phyloP scores from a whole-genome alignment of 23 tunicate genomes.

The Trididemnum clinides region DNA sequence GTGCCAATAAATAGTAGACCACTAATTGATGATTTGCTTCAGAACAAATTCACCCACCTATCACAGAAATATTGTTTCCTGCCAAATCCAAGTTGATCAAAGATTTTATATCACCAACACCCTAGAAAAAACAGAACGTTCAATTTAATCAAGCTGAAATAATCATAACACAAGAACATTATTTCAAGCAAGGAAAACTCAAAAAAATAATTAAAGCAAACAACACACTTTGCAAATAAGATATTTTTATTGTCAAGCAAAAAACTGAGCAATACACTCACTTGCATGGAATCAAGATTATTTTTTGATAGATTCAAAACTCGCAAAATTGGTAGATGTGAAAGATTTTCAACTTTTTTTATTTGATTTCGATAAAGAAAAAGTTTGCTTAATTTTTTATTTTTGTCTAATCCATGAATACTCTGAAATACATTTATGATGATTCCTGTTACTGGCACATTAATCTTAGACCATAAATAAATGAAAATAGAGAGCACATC shows the following conservation, averaged over 20 bases:
- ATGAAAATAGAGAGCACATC: no score
- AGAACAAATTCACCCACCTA: constrained; percentile 49
- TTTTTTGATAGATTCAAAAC: constrained; percentile 73
- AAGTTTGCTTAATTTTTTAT: constrained; percentile 61
- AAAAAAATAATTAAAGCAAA: not conserved
- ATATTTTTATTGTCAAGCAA: no score
- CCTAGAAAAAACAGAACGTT: constrained; percentile 45
- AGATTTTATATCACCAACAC: constrained; percentile 55
- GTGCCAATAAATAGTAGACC: no score
- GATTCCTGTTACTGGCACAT: no score
- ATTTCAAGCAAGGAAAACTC: not conserved
- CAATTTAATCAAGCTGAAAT: no score
- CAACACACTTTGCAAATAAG: no score
- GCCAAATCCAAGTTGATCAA: constrained; percentile 64
- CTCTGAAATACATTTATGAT: constrained; percentile 59
- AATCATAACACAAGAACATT: not conserved
- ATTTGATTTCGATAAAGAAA: constrained; percentile 73
- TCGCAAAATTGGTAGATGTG: constrained; percentile 61
- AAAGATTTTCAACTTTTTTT: constrained; percentile 72
- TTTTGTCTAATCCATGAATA: constrained; percentile 68
- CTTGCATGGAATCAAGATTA: constrained; percentile 53
- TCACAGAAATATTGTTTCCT: constrained; percentile 53
- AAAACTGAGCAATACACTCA: not conserved
- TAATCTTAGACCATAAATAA: no score
- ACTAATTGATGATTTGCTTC: no score